Base-by-base conservation (phyloP, 2,113 vertebrate genomes). In the Alethe castanea region DNA sequence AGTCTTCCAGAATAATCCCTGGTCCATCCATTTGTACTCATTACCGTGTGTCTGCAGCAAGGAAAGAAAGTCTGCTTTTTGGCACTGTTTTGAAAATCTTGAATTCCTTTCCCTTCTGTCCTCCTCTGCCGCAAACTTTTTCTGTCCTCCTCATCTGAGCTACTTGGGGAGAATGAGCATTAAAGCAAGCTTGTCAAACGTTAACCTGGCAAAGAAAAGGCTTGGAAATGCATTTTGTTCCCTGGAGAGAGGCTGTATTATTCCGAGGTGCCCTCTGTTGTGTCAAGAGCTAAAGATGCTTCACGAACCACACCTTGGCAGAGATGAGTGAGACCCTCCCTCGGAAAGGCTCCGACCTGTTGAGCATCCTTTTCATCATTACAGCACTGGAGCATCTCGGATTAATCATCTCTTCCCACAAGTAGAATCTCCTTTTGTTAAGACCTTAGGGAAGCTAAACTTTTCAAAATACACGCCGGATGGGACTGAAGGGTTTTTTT, bases 201-300 rank as follows among this genome's bases (percentile, higher is more conserved):
- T 91, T 96, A 96, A 91, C 82, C 88, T 89, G 94, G 40, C 64
- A 92, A 96, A 94, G 91, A 94, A 96, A 96, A 96, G 91, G 50
- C 94, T 94, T 91, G 89, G 81, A 95, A 94, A 96, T 95, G 82
- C 92, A 95, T 96, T 95, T 92, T 96, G 88, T 95, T 97, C 95
- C 95, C 95, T 84, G 96, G 86, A 96, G 96, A 96, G 91, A 92
- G 62, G 81, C 91, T 94, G 88, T 83, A 96, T 96, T 97, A 94
- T 96, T 96, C 84, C 2, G 47, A 94, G 91, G 70, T 96, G 95
- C 96, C 95, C 95, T 96, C 84, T 94, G 91, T 96, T 82, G 65
- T 93, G 94, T 96, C 96, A 92, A 95, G 90, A 95, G 92, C 95
- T 95, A 96, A 97, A 96, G 96, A 91, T 89, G 95, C 95, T 90